These are phyloP conservation scores for Manis javanica DNA, from an alignment of 2,797 vertebrate genomes.

Conservation along the genomic window DNA sequence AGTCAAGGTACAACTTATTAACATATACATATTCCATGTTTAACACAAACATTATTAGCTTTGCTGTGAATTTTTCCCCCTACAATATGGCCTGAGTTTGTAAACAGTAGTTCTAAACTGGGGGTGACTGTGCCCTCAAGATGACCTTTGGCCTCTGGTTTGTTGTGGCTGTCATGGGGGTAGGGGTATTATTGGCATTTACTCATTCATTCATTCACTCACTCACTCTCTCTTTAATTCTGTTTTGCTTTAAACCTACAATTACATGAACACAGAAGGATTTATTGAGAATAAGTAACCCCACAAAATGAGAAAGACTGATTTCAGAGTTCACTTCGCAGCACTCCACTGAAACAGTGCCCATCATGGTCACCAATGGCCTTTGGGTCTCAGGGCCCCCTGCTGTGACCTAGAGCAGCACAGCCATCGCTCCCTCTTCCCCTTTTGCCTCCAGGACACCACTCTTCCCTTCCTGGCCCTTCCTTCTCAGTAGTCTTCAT, in stretches of 20 bases:
- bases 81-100: neutral
- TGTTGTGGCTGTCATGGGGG: neutral
- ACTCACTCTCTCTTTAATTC: neutral
- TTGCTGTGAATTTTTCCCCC: neutral
- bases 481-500: neutral
- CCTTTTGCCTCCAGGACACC: neutral
- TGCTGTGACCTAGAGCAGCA: neutral
- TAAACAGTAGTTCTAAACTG: neutral
- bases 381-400: neutral
- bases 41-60: neutral
- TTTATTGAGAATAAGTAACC: neutral
- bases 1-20: neutral
- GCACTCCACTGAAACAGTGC: neutral
- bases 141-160: neutral
- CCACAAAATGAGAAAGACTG: neutral
- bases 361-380: neutral
- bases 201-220: neutral
- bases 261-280: neutral
- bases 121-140: neutral
- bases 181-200: neutral
- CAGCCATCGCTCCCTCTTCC: accelerated
- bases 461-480: neutral
- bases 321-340: neutral
- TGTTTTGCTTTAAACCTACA: neutral
- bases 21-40: neutral